Base-by-base conservation (phyloP, 2,797 vertebrate species). In the Lutjanus argentimaculatus region DNA sequence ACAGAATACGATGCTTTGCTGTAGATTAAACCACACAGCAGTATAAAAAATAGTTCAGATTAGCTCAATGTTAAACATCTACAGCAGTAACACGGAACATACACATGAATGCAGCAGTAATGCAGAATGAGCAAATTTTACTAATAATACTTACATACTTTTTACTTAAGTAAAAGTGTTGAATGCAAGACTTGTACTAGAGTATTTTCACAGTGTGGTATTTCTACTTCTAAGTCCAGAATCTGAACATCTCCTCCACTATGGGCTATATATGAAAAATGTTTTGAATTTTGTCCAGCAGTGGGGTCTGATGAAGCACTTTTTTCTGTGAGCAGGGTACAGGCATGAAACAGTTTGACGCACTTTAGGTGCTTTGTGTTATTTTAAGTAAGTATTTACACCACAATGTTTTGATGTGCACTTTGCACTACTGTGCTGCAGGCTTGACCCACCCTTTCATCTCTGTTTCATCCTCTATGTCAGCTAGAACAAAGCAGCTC, bases 381-480 rank as follows among this genome's bases (percentile, higher is more conserved):
- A 68, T 65, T 70, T 85, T 69, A 15, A 58, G 25, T 36, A 59
- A 62, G 40, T 51, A 55, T 79, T 72, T 76, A 30, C 64, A 45
- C 30, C 67, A 43, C 43, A 42, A 6, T 56, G 46, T 82, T 87
- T 82, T 82, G 75, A 79, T 75, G 79, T 75, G 30, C 48, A 55
- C 73, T 79, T 72, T 73, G 77, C 49, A 63, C 42, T 0, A 36
- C 21, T n/a, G 69, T 15, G 72, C 78, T 59, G 56, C 75, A 69
- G n/a, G 45, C 13, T 46, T 65, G 66, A 57, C 58, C 36, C 51
- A n/a, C 36, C 30, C 76, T 89, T 83, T 90, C 70, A 87, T 80
- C 72, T 79, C 58, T 12, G 51, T 75, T 79, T 85, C 69, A 87
- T 74, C 67, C 61, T 58, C 58, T 67, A 1, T 17, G 43, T 36